Conservation (phyloP, 2,113 vertebrate genomes). For the Oncorhynchus masou region DNA sequence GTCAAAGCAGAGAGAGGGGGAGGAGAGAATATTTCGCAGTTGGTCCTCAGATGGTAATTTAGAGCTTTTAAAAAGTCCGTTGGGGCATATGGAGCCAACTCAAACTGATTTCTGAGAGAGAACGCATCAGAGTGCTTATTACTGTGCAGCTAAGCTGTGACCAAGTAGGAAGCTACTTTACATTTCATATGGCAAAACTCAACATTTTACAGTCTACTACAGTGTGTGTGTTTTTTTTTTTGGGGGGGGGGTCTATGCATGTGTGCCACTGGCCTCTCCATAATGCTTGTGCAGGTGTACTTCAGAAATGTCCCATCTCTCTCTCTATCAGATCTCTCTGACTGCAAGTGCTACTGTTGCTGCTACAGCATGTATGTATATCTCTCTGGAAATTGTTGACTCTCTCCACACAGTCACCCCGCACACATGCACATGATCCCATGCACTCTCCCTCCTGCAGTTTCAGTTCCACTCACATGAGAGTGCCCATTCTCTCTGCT, state of each 20-base stretch:
- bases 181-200: neutral
- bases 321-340: conserved; percentile 8
- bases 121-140: neutral
- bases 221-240: neutral
- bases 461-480: conserved; percentile 30
- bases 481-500: conserved; percentile 10
- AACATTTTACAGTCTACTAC: no score
- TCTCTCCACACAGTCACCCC: conserved; percentile 25
- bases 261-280: neutral
- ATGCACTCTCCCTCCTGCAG: neutral
- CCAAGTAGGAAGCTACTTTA: neutral
- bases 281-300: no score
- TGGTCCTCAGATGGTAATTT: neutral
- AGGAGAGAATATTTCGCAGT: neutral
- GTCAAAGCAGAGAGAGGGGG: neutral
- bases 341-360: conserved; percentile 11
- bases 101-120: neutral
- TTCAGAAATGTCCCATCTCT: conserved; percentile 10
- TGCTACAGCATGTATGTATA: conserved; percentile 31
- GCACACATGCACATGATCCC: conserved; percentile 32
- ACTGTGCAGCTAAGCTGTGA: neutral
- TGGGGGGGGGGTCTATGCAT: no score
- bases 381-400: conserved; percentile 35
- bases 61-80: neutral
- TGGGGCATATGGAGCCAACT: no score